Evolutionary conservation across 2,113 vertebrate species (phyloP).

Genomic region (Vanacampus margaritifer): DNA sequence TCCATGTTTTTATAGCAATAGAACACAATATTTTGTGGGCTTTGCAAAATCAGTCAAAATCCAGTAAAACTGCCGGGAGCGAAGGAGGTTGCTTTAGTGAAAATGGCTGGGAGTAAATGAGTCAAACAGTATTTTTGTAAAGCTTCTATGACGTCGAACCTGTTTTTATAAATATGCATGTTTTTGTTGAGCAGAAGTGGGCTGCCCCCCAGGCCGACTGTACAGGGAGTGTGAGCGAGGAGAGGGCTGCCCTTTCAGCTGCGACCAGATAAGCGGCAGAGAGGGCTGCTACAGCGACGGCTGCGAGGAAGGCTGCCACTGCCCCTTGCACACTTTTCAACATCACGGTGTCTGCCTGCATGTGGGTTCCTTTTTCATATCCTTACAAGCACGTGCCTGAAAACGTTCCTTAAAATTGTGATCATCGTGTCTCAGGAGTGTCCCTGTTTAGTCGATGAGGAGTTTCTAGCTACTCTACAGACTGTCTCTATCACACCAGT

Average conservation of each 20-base stretch:
- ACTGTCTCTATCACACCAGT: constrained; percentile 29
- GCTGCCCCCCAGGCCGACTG: constrained; percentile 79
- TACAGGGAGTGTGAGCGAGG: constrained; percentile 80
- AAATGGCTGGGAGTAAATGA: no score
- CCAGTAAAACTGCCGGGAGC: no score
- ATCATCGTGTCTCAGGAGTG: constrained; percentile 74
- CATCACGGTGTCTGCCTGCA: constrained; percentile 71
- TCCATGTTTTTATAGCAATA: no score
- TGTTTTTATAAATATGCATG: no score
- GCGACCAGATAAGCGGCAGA: constrained; percentile 74
- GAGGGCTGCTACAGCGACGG: constrained; percentile 77
- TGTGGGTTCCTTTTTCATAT: constrained; percentile 61
- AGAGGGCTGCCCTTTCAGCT: constrained; percentile 87
- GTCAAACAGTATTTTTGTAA: no score
- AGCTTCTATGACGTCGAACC: no score
- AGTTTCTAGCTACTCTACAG: constrained; percentile 62
- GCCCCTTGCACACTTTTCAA: constrained; percentile 76
- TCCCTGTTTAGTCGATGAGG: constrained; percentile 75
- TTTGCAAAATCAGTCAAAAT: no score
- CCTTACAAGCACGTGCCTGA: background rate
- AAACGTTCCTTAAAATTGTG: background rate
- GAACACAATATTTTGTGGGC: no score
- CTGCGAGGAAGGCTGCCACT: constrained; percentile 88
- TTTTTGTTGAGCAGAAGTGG: constrained; percentile 71
- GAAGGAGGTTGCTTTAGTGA: no score